Percentiles rank a stretch among this genome's conserved stretches.
These are phyloP conservation scores for Drosophila mercatorum DNA, from an alignment of 2,888 invertebrate species.

Conservation along the genomic window DNA sequence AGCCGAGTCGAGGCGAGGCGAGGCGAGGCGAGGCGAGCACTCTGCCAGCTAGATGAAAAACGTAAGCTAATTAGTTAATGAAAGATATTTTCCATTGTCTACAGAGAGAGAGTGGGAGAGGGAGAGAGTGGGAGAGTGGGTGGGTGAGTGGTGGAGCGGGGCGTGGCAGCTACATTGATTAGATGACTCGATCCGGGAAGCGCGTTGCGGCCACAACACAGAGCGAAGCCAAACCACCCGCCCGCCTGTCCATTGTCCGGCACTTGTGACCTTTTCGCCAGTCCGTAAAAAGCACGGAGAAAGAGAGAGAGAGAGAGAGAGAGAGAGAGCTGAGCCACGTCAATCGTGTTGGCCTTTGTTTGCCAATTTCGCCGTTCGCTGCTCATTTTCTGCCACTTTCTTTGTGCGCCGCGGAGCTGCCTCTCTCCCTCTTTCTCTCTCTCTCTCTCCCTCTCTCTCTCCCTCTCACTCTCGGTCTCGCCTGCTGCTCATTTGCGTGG, in stretches of 20 bases:
- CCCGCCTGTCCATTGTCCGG: constrained; percentile 27
- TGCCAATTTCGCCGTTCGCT: constrained; percentile 64
- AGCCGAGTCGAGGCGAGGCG: neutral
- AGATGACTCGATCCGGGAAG: constrained; percentile 7
- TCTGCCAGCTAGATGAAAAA: constrained; percentile 63
- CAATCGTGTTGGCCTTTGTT: constrained; percentile 69
- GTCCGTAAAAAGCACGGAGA: neutral
- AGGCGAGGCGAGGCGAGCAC: neutral
- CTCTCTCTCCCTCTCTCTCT: constrained; percentile 1
- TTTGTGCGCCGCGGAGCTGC: constrained; percentile 37
- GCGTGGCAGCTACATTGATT: constrained; percentile 16
- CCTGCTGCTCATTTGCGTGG: constrained; percentile 54
- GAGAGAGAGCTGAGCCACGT: constrained; percentile 23
- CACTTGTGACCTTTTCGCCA: constrained; percentile 30
- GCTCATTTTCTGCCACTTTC: constrained; percentile 64
- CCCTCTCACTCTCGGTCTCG: neutral
- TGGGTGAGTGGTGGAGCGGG: neutral
- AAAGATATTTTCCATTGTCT: constrained; percentile 79
- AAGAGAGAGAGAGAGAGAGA: no score
- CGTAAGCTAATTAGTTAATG: constrained; percentile 80
- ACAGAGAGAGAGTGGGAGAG: neutral
- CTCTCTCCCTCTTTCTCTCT: neutral
- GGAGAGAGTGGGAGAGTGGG: neutral
- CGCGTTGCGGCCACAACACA: no score
- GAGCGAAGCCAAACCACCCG: no score